A percentile compares a stretch with the other conserved stretches of the same genome.
Evolutionary conservation across 2,797 vertebrate species (phyloP).

Genomic region (Bucorvus abyssinicus): DNA sequence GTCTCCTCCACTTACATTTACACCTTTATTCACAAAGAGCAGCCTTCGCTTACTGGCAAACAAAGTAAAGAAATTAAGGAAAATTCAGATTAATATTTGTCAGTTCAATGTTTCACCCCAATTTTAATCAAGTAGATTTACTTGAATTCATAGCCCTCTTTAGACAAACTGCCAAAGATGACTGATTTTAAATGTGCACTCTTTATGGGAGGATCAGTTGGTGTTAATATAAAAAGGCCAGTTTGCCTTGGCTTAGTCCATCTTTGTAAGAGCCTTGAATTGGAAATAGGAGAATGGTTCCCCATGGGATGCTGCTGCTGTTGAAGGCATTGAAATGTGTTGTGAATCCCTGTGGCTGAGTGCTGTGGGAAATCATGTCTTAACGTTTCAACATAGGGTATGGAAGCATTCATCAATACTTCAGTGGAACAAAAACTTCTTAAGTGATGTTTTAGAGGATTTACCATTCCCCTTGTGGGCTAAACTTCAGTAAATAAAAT

Average conservation of each 20-base stretch:
- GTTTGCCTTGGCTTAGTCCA: slow-evolving; percentile 10
- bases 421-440: background rate
- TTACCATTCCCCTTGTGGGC: background rate
- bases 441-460: background rate
- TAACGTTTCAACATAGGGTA: background rate
- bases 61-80: background rate
- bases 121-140: background rate
- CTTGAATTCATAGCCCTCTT: background rate
- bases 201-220: background rate
- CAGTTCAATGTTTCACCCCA: background rate
- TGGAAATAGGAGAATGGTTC: slow-evolving; percentile 16
- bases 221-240: background rate
- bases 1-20: background rate
- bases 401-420: background rate
- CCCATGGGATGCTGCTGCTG: slow-evolving; percentile 7
- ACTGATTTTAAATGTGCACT: background rate
- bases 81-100: background rate
- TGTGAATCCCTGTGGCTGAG: background rate
- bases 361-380: slow-evolving; percentile 11
- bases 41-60: background rate
- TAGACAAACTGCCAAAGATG: background rate
- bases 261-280: background rate
- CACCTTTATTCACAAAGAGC: background rate
- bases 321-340: background rate
- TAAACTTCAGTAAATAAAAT: background rate